These are phyloP conservation scores for Madoqua kirkii DNA, from an alignment of 2,113 vertebrate species.

Conservation along the genomic window DNA sequence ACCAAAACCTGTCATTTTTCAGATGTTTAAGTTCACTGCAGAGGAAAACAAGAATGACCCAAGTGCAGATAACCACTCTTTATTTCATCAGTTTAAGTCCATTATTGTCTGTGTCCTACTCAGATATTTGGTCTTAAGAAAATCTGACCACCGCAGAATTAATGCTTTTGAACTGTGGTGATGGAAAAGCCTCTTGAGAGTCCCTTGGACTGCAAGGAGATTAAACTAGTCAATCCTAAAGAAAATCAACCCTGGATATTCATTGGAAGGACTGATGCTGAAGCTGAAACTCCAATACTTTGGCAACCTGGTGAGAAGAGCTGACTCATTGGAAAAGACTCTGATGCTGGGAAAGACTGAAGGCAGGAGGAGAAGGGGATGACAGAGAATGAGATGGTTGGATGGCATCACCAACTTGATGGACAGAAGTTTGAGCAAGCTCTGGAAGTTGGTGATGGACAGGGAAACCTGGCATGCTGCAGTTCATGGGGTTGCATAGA, in stretches of 20 bases:
- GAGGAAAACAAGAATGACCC: neutral
- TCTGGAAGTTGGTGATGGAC: neutral
- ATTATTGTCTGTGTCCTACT: neutral
- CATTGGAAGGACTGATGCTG: neutral
- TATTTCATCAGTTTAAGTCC: neutral
- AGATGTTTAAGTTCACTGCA: neutral
- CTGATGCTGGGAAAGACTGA: neutral
- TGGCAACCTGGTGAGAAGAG: neutral
- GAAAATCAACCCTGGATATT: neutral
- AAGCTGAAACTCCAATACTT: neutral
- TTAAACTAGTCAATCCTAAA: neutral
- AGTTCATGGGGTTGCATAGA: neutral
- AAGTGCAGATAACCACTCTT: neutral
- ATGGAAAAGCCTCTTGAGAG: neutral
- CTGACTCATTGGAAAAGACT: neutral
- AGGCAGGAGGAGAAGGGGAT: neutral
- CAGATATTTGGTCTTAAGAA: neutral
- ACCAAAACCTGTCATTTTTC: neutral
- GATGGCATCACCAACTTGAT: neutral
- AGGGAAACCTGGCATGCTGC: neutral
- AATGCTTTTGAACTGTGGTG: neutral
- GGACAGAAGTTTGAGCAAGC: neutral
- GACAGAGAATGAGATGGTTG: neutral
- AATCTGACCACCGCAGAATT: accelerated
- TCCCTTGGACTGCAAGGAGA: neutral